Percentiles rank a stretch among this genome's conserved stretches.
Evolutionary conservation across 1,140 invertebrate genomes (phyloP).

Genomic region (Tetragnatha versicolor): DNA sequence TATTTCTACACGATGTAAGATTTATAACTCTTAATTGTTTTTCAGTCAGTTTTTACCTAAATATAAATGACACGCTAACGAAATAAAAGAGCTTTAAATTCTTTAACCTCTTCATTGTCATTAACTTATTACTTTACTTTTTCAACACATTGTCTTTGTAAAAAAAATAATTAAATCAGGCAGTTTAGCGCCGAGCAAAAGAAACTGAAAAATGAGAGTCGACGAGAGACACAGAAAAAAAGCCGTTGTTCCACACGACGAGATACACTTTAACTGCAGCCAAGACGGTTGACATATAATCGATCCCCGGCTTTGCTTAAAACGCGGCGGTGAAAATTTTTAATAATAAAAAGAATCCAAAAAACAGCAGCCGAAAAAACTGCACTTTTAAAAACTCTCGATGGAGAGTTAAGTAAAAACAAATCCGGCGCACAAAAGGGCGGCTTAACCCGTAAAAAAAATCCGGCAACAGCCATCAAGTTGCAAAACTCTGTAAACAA

Average conservation of each 20-base stretch:
- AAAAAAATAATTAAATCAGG: neutral
- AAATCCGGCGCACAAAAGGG: neutral
- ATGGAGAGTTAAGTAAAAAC: too few relatives aligned
- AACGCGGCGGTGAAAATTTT: slow-evolving; percentile 12
- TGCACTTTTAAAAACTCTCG: too few relatives aligned
- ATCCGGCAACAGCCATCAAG: too few relatives aligned
- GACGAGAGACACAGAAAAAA: neutral
- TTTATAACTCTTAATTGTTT: too few relatives aligned
- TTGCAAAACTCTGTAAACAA: slow-evolving; percentile 10
- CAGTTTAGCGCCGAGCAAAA: neutral
- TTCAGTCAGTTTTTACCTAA: too few relatives aligned
- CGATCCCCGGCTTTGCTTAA: slow-evolving; percentile 7
- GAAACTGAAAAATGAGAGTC: neutral
- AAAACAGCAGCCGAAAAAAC: too few relatives aligned
- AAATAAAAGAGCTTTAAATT: too few relatives aligned
- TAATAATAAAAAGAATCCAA: too few relatives aligned
- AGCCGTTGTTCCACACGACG: neutral
- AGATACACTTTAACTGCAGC: slow-evolving; percentile 24
- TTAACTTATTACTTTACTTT: too few relatives aligned
- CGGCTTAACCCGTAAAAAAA: neutral
- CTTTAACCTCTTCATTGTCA: too few relatives aligned
- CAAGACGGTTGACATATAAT: slow-evolving; percentile 13
- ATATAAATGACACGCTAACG: too few relatives aligned
- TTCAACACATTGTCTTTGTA: neutral
- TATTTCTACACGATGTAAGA: too few relatives aligned